Percentiles rank a stretch among this genome's conserved stretches.
phyloP scores from a whole-genome alignment of 2,113 vertebrate species.

The Megaceryle maxima region DNA sequence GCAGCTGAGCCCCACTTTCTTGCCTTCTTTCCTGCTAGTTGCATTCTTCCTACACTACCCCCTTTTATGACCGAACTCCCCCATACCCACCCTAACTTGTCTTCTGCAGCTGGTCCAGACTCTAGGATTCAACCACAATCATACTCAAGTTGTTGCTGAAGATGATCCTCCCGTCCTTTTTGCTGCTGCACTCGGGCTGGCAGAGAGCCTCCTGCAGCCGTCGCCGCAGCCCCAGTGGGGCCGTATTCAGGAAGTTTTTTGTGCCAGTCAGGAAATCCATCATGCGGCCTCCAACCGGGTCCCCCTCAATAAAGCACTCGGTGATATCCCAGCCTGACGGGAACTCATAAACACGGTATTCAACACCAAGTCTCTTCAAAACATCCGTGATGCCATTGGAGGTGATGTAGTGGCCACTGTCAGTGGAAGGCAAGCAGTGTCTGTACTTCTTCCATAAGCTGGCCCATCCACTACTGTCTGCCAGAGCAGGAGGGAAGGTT shows the following conservation, averaged over 20 bases:
- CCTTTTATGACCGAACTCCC: background rate
- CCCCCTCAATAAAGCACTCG: constrained; percentile 78
- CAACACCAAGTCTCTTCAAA: constrained; percentile 62
- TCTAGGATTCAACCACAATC: constrained; percentile 70
- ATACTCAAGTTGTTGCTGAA: constrained; percentile 81
- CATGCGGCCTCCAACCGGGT: constrained; percentile 74
- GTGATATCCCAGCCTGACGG: constrained; percentile 78
- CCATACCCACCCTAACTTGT: background rate
- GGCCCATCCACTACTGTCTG: constrained; percentile 46
- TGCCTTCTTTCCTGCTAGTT: background rate
- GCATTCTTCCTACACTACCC: accelerated
- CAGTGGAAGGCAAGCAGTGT: constrained; percentile 28
- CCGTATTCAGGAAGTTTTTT: constrained; percentile 72
- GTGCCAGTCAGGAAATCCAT: constrained; percentile 85
- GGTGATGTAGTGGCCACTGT: constrained; percentile 75
- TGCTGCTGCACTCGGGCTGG: constrained; percentile 75
- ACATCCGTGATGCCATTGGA: constrained; percentile 70
- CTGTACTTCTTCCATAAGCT: constrained; percentile 22
- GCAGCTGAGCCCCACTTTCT: background rate
- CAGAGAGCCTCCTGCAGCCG: constrained; percentile 73
- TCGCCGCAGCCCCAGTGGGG: constrained; percentile 66
- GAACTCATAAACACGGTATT: constrained; percentile 64
- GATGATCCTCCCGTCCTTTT: constrained; percentile 73
- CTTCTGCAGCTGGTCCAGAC: background rate
- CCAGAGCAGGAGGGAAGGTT: background rate